Evolutionary conservation across 2,888 invertebrate genomes (phyloP).

Genomic region (Chesias legatella): DNA sequence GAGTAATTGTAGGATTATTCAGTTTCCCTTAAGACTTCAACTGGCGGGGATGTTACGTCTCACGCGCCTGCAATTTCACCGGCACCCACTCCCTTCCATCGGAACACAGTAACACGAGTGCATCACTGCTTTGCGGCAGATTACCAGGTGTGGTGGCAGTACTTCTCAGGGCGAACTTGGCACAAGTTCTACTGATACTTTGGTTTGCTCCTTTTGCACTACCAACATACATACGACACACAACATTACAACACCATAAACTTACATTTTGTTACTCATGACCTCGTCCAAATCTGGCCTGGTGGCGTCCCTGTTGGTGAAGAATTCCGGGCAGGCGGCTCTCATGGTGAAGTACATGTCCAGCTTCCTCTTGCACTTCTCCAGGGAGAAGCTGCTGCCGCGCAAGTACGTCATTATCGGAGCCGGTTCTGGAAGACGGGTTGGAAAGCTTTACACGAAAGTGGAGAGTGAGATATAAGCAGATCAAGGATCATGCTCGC

Average conservation of each 20-base stretch:
- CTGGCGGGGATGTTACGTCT: neutral
- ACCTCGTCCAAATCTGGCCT: constrained; percentile 83
- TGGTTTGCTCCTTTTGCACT: too few relatives aligned
- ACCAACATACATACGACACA: too few relatives aligned
- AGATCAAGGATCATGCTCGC: too few relatives aligned
- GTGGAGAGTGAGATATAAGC: too few relatives aligned
- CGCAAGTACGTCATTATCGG: constrained; percentile 87
- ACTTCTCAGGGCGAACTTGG: too few relatives aligned
- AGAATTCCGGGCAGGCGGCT: constrained; percentile 89
- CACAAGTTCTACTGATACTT: too few relatives aligned
- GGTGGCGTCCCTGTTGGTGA: constrained; percentile 85
- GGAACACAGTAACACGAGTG: too few relatives aligned
- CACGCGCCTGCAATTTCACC: neutral
- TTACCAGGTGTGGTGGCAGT: too few relatives aligned
- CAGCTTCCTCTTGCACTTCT: constrained; percentile 86
- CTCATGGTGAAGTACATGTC: constrained; percentile 94
- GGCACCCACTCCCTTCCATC: too few relatives aligned
- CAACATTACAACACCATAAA: constrained; percentile 8
- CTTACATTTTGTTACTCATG: constrained; percentile 82
- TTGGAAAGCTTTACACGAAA: too few relatives aligned
- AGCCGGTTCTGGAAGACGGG: constrained; percentile 78
- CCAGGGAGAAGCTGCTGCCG: constrained; percentile 89
- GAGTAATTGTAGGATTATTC: too few relatives aligned
- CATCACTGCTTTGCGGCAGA: neutral
- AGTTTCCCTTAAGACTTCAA: too few relatives aligned